These are phyloP conservation scores for Gallinago undulata DNA, from an alignment of 2,113 vertebrate species.

Conservation along the genomic window DNA sequence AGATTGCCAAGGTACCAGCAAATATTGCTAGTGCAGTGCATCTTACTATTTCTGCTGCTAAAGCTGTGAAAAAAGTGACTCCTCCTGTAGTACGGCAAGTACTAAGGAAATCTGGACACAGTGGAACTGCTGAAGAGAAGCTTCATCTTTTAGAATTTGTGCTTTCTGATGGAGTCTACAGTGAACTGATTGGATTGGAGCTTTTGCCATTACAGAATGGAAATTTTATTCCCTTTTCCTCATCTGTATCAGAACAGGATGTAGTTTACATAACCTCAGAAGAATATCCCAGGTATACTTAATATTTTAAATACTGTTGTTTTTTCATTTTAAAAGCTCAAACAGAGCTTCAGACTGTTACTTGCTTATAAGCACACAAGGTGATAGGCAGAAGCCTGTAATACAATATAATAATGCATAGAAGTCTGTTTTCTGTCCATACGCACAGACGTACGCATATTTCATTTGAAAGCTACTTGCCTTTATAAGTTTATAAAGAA, in stretches of 20 bases:
- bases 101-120: conserved; percentile 83
- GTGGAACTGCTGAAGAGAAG: conserved; percentile 80
- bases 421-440: neutral
- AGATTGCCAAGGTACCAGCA: conserved; percentile 85
- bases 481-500: neutral
- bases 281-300: conserved; percentile 89
- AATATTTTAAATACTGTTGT: neutral
- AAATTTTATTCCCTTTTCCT: conserved; percentile 87
- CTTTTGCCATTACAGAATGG: conserved; percentile 91
- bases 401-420: neutral
- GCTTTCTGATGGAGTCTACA: conserved; percentile 88
- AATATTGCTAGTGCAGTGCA: conserved; percentile 81
- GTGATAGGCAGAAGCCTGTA: neutral
- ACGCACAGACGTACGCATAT: neutral
- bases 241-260: conserved; percentile 91
- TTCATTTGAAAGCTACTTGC: neutral
- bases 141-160: conserved; percentile 89
- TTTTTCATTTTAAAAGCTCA: neutral
- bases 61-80: conserved; percentile 84
- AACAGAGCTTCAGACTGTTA: neutral
- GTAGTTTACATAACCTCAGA: conserved; percentile 90
- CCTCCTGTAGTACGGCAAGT: conserved; percentile 86
- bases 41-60: conserved; percentile 59
- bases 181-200: conserved; percentile 92
- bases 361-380: neutral